Evolutionary conservation across 2,113 vertebrate genomes (phyloP).

Genomic region (Tachycineta bicolor): DNA sequence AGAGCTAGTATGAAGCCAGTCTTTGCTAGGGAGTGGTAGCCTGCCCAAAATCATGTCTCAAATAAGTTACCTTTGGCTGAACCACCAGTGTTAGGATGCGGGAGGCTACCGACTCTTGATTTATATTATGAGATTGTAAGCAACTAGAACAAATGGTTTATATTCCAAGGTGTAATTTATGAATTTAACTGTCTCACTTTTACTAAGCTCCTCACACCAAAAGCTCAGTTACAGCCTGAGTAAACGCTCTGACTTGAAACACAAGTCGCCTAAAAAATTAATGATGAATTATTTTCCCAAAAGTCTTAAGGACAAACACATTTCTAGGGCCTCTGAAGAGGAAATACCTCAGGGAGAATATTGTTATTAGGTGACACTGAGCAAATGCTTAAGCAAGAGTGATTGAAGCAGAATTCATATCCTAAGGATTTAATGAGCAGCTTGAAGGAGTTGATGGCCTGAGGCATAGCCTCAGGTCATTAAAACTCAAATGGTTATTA

Average conservation of each 20-base stretch:
- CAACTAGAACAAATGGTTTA: neutral
- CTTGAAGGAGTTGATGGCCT: constrained; percentile 40
- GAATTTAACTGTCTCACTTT: neutral
- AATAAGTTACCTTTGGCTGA: neutral
- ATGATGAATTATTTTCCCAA: neutral
- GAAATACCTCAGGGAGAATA: constrained; percentile 31
- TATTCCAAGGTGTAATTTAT: neutral
- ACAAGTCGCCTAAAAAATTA: neutral
- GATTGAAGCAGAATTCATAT: constrained; percentile 29
- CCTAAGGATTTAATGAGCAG: constrained; percentile 48
- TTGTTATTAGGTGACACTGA: constrained; percentile 43
- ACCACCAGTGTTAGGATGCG: neutral
- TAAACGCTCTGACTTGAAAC: neutral
- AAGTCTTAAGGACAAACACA: neutral
- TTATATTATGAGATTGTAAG: neutral
- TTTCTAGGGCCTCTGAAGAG: constrained; percentile 5
- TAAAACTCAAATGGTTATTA: constrained; percentile 54
- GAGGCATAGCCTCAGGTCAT: constrained; percentile 40
- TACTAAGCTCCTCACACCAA: neutral
- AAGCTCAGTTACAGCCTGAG: neutral
- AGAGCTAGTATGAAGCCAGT: neutral
- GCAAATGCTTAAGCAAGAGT: constrained; percentile 35
- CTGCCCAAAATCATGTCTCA: neutral
- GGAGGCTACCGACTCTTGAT: neutral
- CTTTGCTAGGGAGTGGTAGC: neutral